phyloP scores from a whole-genome alignment of 1,140 invertebrate species.

The Eubasilissa regina region DNA sequence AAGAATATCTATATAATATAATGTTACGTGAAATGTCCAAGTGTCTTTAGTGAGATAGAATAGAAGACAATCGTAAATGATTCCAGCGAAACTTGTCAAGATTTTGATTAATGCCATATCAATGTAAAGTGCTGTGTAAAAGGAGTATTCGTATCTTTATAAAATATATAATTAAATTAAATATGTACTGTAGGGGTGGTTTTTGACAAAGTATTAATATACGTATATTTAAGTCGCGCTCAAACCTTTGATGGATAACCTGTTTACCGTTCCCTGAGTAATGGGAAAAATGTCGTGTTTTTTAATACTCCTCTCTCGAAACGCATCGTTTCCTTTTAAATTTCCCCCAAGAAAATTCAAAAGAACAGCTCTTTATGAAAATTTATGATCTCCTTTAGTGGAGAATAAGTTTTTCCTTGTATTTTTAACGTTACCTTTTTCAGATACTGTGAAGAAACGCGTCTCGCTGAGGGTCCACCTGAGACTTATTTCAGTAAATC shows the following conservation, averaged over 20 bases:
- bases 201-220: conserved; percentile 7
- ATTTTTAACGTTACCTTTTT: conserved; percentile 8
- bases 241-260: conserved; percentile 6
- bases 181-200: neutral
- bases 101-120: too few relatives aligned
- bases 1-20: too few relatives aligned
- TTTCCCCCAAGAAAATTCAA: neutral
- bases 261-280: conserved; percentile 8
- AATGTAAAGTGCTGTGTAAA: too few relatives aligned
- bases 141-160: neutral
- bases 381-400: conserved; percentile 6
- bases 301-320: neutral
- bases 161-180: neutral
- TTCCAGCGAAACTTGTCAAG: too few relatives aligned
- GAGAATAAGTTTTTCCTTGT: conserved; percentile 17
- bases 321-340: neutral
- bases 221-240: neutral
- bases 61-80: too few relatives aligned
- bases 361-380: conserved; percentile 10
- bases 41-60: too few relatives aligned
- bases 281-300: conserved; percentile 4
- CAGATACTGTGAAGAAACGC: too few relatives aligned
- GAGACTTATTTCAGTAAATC: too few relatives aligned
- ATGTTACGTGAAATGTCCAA: too few relatives aligned
- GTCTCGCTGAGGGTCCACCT: too few relatives aligned